These are phyloP conservation scores for Porites evermanni DNA, from an alignment of 92 coral and sea anemone species.

Conservation along the genomic window DNA sequence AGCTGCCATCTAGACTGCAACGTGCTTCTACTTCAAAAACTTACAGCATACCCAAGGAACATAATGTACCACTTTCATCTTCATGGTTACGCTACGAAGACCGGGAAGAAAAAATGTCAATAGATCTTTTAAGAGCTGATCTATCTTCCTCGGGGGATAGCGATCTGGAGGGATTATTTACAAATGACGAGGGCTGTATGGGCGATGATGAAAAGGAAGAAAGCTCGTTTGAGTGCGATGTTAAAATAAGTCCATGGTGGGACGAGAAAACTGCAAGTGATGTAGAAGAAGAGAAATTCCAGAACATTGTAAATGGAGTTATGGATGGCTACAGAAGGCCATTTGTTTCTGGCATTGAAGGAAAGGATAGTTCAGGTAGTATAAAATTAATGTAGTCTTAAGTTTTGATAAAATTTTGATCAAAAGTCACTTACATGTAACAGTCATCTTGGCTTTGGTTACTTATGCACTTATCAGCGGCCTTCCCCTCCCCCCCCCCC, in stretches of 20 bases:
- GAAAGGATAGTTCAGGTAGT: conserved; percentile 40
- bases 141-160: conserved; percentile 67
- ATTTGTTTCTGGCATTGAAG: conserved; percentile 36
- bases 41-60: neutral
- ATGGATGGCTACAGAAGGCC: conserved; percentile 71
- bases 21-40: neutral
- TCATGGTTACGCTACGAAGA: conserved; percentile 8
- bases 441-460: no score
- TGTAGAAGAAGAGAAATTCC: conserved; percentile 85
- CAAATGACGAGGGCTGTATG: conserved; percentile 96
- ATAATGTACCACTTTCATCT: neutral
- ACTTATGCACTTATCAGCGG: neutral
- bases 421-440: neutral
- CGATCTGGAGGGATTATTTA: conserved; percentile 90
- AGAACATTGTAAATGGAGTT: conserved; percentile 85
- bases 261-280: conserved; percentile 69
- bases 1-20: conserved; percentile 29
- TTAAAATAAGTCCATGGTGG: conserved; percentile 77
- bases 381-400: neutral
- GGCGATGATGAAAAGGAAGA: conserved; percentile 97
- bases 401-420: neutral
- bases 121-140: conserved; percentile 30
- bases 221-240: conserved; percentile 93
- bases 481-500: neutral
- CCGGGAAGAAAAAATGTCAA: conserved; percentile 27